Evolutionary conservation across 2,888 invertebrate species (phyloP), one percentile per base, ranked within the genome.

Genomic region (Tinea trinotella): DNA sequence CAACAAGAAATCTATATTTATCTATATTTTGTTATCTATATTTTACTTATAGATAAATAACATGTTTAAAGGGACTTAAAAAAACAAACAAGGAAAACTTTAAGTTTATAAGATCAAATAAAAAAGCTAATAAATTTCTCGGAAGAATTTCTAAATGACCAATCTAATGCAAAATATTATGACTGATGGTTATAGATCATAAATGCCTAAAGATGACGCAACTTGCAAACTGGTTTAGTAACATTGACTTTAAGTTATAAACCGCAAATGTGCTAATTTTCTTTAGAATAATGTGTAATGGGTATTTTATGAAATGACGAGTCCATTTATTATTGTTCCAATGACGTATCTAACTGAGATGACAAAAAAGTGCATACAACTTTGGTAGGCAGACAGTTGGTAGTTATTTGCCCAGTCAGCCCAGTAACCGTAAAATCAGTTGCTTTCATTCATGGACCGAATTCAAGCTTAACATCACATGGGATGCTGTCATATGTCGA

Each of bases 111-210:
- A 30, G 7, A 30, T 2, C 3, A 4, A 7, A 30, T 7, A 30
- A 30, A 30, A 30, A 30, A 30, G 30, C 30, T 30, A 30, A 17
- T 40, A 40, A 13, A 40, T n/a, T 40, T 40, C 40, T 40, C 7
- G 7, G 40, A 40, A 40, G 40, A 40, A 40, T 40, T 40, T 40
- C 40, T 40, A 40, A 40, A 40, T 40, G 17, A 40, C 40, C 40
- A 13, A 40, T 40, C 2, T 40, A 3, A 15, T 36, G 40, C 40
- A 7, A 40, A 40, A 40, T 15, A 17, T 40, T 30, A 30, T 30
- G 30, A 30, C 30, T 30, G 30, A 30, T 30, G n/a, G 30, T 30
- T 30, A 30, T 30, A 30, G 30, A 30, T 30, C 30, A 30, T 30
- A 7, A 30, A 30, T 30, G 7, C 30, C 30, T 10, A 7, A 30